Evolutionary conservation across 2,888 invertebrate genomes (phyloP).

Genomic region (Athalia circularis): DNA sequence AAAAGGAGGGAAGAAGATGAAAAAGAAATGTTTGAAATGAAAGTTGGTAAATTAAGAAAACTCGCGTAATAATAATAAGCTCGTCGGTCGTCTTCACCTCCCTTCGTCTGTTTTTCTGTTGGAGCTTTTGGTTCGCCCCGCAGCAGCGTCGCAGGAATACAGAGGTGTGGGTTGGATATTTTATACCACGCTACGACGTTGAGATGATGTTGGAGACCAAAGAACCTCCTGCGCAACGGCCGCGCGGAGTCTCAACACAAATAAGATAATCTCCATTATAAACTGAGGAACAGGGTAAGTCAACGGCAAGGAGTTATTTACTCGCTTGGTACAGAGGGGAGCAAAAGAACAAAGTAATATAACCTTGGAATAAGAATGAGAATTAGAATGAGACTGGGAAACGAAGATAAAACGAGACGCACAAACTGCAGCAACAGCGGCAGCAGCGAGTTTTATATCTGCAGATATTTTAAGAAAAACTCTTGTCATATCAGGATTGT

Average conservation of each 20-base stretch:
- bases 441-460: too few relatives aligned
- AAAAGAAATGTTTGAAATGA: constrained; percentile 17
- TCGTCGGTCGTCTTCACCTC: not conserved
- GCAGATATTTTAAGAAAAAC: too few relatives aligned
- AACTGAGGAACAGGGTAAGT: constrained; percentile 68
- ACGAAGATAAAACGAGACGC: not conserved
- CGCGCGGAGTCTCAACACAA: constrained; percentile 65
- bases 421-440: not conserved
- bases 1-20: not conserved
- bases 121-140: not conserved
- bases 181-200: not conserved
- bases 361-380: constrained; percentile 65
- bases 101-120: constrained; percentile 16
- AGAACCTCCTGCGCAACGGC: constrained; percentile 26
- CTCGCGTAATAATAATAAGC: constrained; percentile 9
- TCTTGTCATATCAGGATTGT: too few relatives aligned
- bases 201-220: constrained; percentile 15
- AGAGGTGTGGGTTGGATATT: not conserved
- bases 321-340: constrained; percentile 56
- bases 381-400: constrained; percentile 50
- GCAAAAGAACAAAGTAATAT: constrained; percentile 66
- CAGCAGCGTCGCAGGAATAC: not conserved
- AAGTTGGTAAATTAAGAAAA: constrained; percentile 21
- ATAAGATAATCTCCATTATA: constrained; percentile 74
- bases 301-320: constrained; percentile 72